Conservation (phyloP, 2,113 vertebrate genomes). For the Takifugu flavidus region DNA sequence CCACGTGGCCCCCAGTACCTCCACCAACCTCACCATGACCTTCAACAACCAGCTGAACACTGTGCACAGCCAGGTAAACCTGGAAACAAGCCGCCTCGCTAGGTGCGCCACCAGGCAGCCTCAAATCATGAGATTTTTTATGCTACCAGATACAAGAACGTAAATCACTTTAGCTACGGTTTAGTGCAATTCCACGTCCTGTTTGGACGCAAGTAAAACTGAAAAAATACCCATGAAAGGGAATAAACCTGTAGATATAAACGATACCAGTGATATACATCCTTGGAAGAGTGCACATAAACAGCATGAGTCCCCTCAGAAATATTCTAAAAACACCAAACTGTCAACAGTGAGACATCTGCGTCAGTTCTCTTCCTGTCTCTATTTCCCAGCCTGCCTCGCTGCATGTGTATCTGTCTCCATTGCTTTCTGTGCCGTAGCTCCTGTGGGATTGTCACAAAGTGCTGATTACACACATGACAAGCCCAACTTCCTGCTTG, state of each 20-base stretch:
- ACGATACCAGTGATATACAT: no score
- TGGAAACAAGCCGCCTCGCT: background rate
- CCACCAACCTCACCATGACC: conserved; percentile 98
- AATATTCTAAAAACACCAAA: conserved; percentile 1
- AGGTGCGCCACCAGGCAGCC: background rate
- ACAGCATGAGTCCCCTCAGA: background rate
- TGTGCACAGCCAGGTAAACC: conserved; percentile 81
- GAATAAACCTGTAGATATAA: background rate
- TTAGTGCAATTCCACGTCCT: background rate
- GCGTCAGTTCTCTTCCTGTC: conserved; percentile 15
- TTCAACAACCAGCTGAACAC: conserved; percentile 99
- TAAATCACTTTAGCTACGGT: background rate
- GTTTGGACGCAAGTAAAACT: background rate
- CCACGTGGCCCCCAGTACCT: conserved; percentile 96
- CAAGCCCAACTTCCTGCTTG: conserved; percentile 75
- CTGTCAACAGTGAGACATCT: conserved; percentile 18
- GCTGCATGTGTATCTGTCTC: conserved; percentile 53
- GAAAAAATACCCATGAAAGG: background rate
- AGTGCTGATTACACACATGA: conserved; percentile 77
- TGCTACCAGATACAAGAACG: background rate
- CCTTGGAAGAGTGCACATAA: background rate
- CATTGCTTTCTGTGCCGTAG: conserved; percentile 54
- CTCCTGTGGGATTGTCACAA: conserved; percentile 70
- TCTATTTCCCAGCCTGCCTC: conserved; percentile 30
- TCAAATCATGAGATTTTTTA: background rate